Evolutionary conservation across 1,140 invertebrate genomes (phyloP).

Genomic region (Polyergus mexicanus): DNA sequence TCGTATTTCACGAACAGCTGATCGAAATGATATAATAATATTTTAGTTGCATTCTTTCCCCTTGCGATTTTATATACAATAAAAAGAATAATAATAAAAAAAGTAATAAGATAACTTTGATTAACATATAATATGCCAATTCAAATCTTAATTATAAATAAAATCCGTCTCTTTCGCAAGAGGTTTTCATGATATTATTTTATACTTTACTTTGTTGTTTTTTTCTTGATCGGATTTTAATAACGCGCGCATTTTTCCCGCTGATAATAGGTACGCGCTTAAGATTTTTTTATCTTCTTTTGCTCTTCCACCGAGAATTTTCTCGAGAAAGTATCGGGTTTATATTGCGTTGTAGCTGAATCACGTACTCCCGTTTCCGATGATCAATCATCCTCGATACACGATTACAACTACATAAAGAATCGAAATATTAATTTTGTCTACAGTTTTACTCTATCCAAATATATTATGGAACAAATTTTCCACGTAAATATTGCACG

Average conservation of each 20-base stretch:
- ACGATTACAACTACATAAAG: background rate
- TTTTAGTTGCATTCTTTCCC: background rate
- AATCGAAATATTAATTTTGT: background rate
- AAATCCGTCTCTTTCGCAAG: background rate
- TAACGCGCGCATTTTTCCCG: background rate
- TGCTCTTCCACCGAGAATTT: slow-evolving; percentile 22
- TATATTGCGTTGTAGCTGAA: slow-evolving; percentile 33
- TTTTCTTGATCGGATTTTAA: slow-evolving; percentile 12
- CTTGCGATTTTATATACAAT: background rate
- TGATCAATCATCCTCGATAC: slow-evolving; percentile 54
- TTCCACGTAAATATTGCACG: background rate
- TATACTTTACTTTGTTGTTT: background rate
- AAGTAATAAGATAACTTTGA: background rate
- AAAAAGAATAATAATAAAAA: background rate
- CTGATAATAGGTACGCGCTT: background rate
- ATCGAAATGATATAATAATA: background rate
- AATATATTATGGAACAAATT: background rate
- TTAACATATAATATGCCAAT: background rate
- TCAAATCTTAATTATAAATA: background rate
- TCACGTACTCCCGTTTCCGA: slow-evolving; percentile 35
- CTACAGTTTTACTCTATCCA: background rate
- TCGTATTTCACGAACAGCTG: background rate
- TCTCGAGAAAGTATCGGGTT: slow-evolving; percentile 32
- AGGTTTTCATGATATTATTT: background rate
- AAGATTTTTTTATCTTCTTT: slow-evolving; percentile 29